phyloP scores from a whole-genome alignment of 2,113 vertebrate genomes.

The Pseudorasbora parva region DNA sequence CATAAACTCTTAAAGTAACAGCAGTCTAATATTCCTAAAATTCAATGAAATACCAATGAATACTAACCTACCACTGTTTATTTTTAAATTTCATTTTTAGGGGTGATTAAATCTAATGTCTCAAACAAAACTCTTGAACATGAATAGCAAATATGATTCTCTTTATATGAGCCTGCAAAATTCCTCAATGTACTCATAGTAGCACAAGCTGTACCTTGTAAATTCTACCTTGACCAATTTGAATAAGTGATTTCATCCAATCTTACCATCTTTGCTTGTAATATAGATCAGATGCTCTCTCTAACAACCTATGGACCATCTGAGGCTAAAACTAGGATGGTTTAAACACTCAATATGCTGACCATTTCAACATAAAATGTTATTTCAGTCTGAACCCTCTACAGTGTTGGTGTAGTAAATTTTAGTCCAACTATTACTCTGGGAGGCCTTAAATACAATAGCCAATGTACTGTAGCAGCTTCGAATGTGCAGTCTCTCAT shows the following conservation, averaged over 20 bases:
- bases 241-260: background rate
- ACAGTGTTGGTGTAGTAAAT: background rate
- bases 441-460: conserved; percentile 9
- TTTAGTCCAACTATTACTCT: background rate
- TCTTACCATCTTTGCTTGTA: background rate
- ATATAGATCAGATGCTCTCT: background rate
- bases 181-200: background rate
- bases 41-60: background rate
- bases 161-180: background rate
- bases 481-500: background rate
- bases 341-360: conserved; percentile 10
- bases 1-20: too few species aligned
- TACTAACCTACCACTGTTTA: background rate
- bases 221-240: background rate
- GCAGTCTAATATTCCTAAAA: too few species aligned
- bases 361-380: background rate
- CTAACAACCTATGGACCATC: background rate
- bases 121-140: background rate
- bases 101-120: background rate
- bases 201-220: background rate
- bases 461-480: conserved; percentile 19
- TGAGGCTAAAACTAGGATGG: background rate
- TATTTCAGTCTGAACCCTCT: background rate
- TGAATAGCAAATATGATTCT: background rate
- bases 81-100: background rate